These are phyloP conservation scores for Dendrocincla fuliginosa DNA, from an alignment of 2,797 vertebrate species.

Conservation along the genomic window DNA sequence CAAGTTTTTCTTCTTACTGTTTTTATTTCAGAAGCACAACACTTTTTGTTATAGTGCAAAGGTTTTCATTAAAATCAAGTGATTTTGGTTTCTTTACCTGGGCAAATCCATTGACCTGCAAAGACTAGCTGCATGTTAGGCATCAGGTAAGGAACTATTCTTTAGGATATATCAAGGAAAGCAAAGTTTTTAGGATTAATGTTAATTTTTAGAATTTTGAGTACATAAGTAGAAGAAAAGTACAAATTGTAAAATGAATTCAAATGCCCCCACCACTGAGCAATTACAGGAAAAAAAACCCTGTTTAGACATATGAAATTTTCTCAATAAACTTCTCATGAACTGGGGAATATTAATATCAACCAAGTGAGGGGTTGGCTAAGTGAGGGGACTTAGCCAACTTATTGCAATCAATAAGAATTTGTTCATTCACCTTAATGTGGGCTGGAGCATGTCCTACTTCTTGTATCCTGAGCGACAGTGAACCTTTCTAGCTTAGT, in stretches of 20 bases:
- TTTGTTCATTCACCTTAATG: constrained; percentile 26
- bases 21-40: background rate
- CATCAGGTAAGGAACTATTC: background rate
- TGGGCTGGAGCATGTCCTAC: background rate
- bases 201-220: background rate
- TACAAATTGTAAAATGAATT: background rate
- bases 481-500: background rate
- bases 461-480: constrained; percentile 14
- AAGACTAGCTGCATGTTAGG: background rate
- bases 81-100: background rate
- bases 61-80: background rate
- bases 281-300: background rate
- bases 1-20: background rate
- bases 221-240: background rate
- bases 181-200: background rate
- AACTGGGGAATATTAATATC: background rate
- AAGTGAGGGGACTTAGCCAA: background rate
- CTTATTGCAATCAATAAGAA: background rate
- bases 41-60: background rate
- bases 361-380: background rate
- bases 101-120: background rate
- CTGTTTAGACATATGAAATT: background rate
- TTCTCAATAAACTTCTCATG: background rate
- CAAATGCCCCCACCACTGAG: background rate
- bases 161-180: background rate